A percentile compares a stretch with the other conserved stretches of the same genome.
Evolutionary conservation across 2,888 invertebrate genomes (phyloP).

Genomic region (Troides helena): DNA sequence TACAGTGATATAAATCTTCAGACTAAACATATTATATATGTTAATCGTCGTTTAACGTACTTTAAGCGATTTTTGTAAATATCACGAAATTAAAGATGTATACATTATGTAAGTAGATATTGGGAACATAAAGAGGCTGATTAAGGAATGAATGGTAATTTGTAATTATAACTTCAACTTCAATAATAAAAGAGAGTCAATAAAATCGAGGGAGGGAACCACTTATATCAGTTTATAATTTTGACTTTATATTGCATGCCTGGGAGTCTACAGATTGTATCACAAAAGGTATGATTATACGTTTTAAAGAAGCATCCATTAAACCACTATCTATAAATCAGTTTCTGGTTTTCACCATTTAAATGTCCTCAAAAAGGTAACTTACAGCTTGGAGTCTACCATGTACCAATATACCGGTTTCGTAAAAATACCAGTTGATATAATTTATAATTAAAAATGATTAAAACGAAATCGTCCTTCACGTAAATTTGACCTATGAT

Average conservation of each 20-base stretch:
- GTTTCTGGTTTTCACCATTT: conserved; percentile 10
- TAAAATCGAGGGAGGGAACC: neutral
- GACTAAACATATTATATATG: neutral
- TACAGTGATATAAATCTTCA: neutral
- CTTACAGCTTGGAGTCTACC: conserved; percentile 3
- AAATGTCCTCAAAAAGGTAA: conserved; percentile 13
- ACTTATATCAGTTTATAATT: neutral
- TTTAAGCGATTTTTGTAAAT: neutral
- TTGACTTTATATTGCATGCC: neutral
- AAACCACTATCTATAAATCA: conserved; percentile 21
- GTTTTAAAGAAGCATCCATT: conserved; percentile 22
- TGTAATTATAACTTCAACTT: conserved; percentile 4
- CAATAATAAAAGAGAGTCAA: conserved; percentile 1
- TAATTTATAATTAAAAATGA: conserved; percentile 10
- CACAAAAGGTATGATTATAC: conserved; percentile 20
- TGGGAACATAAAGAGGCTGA: neutral
- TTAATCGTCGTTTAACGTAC: neutral
- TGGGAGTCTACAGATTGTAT: conserved; percentile 3
- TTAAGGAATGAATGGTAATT: neutral
- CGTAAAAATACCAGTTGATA: conserved; percentile 3
- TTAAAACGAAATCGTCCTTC: conserved; percentile 11
- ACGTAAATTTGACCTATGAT: conserved; percentile 9
- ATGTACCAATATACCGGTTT: conserved; percentile 17
- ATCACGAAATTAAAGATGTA: neutral
- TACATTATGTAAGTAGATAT: neutral